Evolutionary conservation across 2,888 invertebrate genomes (phyloP).

Genomic region (Macrophya alboannulata): DNA sequence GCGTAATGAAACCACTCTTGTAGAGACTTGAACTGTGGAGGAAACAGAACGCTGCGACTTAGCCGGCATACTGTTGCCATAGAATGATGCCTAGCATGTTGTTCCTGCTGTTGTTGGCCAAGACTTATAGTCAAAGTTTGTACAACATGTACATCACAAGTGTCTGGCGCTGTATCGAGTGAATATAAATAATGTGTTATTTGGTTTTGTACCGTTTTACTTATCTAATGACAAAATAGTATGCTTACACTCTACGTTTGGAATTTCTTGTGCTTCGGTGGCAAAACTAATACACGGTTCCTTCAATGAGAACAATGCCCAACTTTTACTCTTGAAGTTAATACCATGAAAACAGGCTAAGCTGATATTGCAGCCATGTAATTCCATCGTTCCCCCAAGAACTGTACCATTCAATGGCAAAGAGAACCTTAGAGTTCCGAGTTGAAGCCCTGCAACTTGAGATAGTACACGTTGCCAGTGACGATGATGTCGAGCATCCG

Average conservation of each 20-base stretch:
- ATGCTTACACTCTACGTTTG: constrained; percentile 84
- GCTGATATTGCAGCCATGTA: constrained; percentile 95
- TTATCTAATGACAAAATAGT: constrained; percentile 47
- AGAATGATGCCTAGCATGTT: constrained; percentile 88
- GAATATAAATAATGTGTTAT: constrained; percentile 30
- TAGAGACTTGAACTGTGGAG: constrained; percentile 96
- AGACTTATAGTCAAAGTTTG: constrained; percentile 95
- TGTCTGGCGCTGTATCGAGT: constrained; percentile 78
- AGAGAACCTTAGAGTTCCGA: constrained; percentile 87
- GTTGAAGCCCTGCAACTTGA: constrained; percentile 90
- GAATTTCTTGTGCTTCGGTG: constrained; percentile 95
- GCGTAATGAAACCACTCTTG: constrained; percentile 99
- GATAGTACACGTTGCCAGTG: constrained; percentile 97
- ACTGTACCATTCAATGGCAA: constrained; percentile 89
- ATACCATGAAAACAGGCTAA: constrained; percentile 98
- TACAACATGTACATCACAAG: constrained; percentile 89
- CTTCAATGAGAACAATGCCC: constrained; percentile 97
- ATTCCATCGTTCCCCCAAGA: constrained; percentile 93
- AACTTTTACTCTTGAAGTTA: constrained; percentile 97
- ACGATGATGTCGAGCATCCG: constrained; percentile 91
- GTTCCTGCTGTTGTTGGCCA: constrained; percentile 87
- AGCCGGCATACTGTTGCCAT: constrained; percentile 98
- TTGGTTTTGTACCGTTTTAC: constrained; percentile 32
- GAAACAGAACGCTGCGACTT: constrained; percentile 95
- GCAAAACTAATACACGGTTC: constrained; percentile 96